Base-by-base conservation (phyloP, 2,797 vertebrate species). In the Sebastes iracundus region DNA sequence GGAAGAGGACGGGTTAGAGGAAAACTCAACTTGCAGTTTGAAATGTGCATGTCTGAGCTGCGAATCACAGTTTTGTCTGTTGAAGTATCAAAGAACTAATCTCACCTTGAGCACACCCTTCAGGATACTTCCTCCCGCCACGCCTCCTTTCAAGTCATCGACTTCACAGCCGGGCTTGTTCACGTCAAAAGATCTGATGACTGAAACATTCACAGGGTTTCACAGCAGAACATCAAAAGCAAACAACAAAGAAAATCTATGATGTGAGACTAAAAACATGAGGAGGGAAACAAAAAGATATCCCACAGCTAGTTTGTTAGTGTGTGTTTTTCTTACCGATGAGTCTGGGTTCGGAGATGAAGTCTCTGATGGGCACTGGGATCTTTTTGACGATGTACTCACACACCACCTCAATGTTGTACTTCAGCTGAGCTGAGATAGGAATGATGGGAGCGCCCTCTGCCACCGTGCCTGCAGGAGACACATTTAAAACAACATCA, bases 371-470 rank as follows among this genome's bases (percentile, higher is more conserved):
- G 55, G 99, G 98, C 62, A 99, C 97, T 0, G 99, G 99, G 91
- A 99, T 99, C 96, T 97, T 99, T 86, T 99, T 99, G 81, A 99
- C 98, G 87, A 99, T 99, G 92, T 99, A 99, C 86, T 99, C 98
- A 1, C 98, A 99, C 56, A 99, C 98, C 74, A 99, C 98, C 95
- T 99, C 99, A 71, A 99, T 99, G 95, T 99, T 99, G 92, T 99
- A 99, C 80, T 99, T 99, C 53, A 99, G 62, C 94, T 99, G 98
- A 56, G 98, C 98, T 0, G 99, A 99, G 92, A 99, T 99, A 22
- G 99, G 99, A 93, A 99, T 99, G 93, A 99, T 99, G 70, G 99
- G 99, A 22, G 99, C 98, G 20, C 98, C 98, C 92, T 99, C 99
- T 58, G 99, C 98, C 87, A 99, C 98, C 12, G 98, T 99, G 76